phyloP scores from a whole-genome alignment of 2,888 invertebrate genomes.

The Trachelus troglodyta region DNA sequence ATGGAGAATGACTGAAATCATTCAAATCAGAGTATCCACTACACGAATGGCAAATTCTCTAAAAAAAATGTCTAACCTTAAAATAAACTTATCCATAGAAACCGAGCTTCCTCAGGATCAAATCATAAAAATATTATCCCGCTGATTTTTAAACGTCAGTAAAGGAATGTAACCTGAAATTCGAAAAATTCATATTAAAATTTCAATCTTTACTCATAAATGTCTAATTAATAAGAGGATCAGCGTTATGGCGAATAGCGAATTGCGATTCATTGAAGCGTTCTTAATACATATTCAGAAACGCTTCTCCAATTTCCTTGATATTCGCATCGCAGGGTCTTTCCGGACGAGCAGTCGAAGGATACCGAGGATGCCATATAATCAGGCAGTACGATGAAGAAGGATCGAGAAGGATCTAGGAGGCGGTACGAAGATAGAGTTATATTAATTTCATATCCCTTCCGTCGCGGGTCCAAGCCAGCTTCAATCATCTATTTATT shows the following conservation, averaged over 20 bases:
- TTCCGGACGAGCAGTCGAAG: slow-evolving; percentile 59
- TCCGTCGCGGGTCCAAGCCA: slow-evolving; percentile 39
- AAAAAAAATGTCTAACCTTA: background rate
- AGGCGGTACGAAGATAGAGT: slow-evolving; percentile 50
- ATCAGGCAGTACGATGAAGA: slow-evolving; percentile 34
- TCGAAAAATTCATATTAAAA: background rate
- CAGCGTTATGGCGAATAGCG: slow-evolving; percentile 19
- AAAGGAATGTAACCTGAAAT: background rate
- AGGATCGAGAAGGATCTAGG: slow-evolving; percentile 21
- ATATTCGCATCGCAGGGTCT: slow-evolving; percentile 60
- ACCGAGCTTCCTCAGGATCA: background rate
- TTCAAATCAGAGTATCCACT: background rate
- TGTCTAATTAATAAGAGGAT: background rate
- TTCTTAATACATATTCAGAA: background rate
- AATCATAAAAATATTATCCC: too few relatives aligned
- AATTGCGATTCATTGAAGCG: slow-evolving; percentile 20
- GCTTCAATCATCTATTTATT: slow-evolving; percentile 64
- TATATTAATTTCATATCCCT: slow-evolving; percentile 66
- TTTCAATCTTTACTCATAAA: background rate
- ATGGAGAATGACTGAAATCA: background rate
- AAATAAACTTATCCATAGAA: background rate
- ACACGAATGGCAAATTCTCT: background rate
- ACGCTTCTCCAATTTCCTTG: slow-evolving; percentile 59
- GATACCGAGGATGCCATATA: slow-evolving; percentile 60
- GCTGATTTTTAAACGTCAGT: background rate